phyloP scores from a whole-genome alignment of 1,140 invertebrate species.

The Cotesia chilonis region DNA sequence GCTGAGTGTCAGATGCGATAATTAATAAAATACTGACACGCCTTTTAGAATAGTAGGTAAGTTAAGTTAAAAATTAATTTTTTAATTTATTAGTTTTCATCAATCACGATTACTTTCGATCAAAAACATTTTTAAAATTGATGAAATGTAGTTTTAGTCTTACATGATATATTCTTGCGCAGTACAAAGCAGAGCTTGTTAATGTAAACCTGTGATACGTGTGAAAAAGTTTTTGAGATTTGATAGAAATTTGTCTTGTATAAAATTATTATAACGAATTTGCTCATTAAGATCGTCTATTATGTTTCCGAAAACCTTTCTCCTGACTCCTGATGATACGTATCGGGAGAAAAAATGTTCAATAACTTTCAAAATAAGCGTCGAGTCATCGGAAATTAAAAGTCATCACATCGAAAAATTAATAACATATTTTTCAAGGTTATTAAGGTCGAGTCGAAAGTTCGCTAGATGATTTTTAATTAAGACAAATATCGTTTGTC shows the following conservation, averaged over 20 bases:
- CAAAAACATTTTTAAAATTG: no score
- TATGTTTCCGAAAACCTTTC: slow-evolving; percentile 7
- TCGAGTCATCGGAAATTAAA: slow-evolving; percentile 6
- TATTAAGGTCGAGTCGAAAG: not conserved
- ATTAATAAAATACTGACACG: no score
- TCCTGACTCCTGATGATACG: slow-evolving; percentile 3
- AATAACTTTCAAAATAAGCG: slow-evolving; percentile 21
- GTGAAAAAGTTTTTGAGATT: not conserved
- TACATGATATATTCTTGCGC: no score
- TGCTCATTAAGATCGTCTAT: not conserved
- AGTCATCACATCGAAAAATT: slow-evolving; percentile 15
- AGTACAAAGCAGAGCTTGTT: no score
- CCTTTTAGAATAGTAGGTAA: no score
- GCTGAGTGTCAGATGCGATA: no score
- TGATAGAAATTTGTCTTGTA: not conserved
- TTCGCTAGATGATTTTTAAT: slow-evolving; percentile 4
- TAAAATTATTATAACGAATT: no score
- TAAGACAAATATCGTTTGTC: slow-evolving; percentile 9
- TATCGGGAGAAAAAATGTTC: slow-evolving; percentile 1
- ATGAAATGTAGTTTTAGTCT: no score
- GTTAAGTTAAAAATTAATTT: no score
- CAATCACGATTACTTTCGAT: no score
- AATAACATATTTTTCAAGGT: slow-evolving; percentile 3
- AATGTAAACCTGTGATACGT: not conserved
- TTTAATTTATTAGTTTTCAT: no score